These are phyloP conservation scores for Proteles cristata DNA, from an alignment of 2,113 vertebrate genomes.

Conservation along the genomic window DNA sequence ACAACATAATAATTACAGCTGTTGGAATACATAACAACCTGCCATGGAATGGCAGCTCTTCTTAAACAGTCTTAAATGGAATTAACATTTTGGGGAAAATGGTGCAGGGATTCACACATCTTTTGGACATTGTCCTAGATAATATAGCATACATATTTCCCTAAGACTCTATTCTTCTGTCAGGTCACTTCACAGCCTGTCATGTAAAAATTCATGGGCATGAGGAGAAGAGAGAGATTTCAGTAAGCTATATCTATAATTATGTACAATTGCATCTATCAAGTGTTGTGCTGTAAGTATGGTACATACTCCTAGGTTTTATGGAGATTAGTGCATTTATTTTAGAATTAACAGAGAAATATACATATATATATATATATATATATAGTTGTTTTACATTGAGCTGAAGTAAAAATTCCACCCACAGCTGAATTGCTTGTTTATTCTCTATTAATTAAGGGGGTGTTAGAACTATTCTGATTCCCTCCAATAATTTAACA, in stretches of 20 bases:
- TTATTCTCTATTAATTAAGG: not conserved
- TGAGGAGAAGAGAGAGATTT: not conserved
- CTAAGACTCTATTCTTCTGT: not conserved
- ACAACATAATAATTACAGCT: not conserved
- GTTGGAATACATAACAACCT: not conserved
- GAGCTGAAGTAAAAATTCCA: not conserved
- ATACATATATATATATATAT: not conserved
- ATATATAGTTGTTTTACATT: not conserved
- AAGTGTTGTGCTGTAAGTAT: not conserved
- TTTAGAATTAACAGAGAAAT: not conserved
- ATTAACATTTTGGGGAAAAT: not conserved
- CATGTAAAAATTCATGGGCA: not conserved
- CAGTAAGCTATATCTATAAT: not conserved
- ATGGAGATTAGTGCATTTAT: not conserved
- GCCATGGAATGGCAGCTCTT: not conserved
- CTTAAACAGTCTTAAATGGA: not conserved
- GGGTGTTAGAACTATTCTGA: not conserved
- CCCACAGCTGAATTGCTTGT: not conserved
- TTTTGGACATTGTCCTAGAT: not conserved
- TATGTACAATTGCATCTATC: not conserved
- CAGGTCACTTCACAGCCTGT: not conserved
- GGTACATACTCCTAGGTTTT: not conserved
- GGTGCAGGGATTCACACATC: not conserved
- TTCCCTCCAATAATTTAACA: not conserved
- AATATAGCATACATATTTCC: not conserved